phyloP scores from a whole-genome alignment of 2,113 vertebrate species.

The Fulmarus glacialis region DNA sequence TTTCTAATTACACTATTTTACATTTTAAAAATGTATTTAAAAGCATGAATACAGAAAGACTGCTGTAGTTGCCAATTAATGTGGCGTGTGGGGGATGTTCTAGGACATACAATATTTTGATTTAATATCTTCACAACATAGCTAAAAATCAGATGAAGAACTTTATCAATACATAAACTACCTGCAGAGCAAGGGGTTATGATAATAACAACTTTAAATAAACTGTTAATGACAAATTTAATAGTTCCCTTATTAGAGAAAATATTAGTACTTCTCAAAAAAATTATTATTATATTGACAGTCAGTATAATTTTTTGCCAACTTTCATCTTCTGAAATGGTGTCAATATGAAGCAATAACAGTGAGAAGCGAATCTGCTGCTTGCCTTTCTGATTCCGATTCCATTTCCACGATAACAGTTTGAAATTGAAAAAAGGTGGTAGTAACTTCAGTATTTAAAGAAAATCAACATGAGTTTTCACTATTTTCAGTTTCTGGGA shows the following conservation, averaged over 20 bases:
- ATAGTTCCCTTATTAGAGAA: neutral
- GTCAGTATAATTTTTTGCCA: neutral
- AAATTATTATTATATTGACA: neutral
- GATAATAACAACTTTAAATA: neutral
- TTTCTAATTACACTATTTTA: neutral
- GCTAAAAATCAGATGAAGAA: neutral
- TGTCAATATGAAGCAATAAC: neutral
- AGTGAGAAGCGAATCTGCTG: neutral
- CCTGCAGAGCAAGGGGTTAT: neutral
- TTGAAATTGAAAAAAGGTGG: neutral
- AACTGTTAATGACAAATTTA: neutral
- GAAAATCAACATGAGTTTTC: neutral
- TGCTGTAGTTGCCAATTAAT: neutral
- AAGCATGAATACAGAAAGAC: neutral
- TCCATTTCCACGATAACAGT: neutral
- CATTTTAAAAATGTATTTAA: neutral
- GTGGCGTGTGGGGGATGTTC: neutral
- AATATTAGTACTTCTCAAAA: neutral
- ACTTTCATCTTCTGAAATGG: neutral
- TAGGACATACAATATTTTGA: neutral
- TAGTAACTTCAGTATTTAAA: slow-evolving; percentile 12
- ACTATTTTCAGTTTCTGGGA: slow-evolving; percentile 23
- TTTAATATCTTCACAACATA: neutral
- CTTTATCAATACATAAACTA: neutral
- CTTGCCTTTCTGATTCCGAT: neutral